These are phyloP conservation scores for Amaurobius ferox DNA, from an alignment of 2,888 invertebrate species.

Conservation along the genomic window DNA sequence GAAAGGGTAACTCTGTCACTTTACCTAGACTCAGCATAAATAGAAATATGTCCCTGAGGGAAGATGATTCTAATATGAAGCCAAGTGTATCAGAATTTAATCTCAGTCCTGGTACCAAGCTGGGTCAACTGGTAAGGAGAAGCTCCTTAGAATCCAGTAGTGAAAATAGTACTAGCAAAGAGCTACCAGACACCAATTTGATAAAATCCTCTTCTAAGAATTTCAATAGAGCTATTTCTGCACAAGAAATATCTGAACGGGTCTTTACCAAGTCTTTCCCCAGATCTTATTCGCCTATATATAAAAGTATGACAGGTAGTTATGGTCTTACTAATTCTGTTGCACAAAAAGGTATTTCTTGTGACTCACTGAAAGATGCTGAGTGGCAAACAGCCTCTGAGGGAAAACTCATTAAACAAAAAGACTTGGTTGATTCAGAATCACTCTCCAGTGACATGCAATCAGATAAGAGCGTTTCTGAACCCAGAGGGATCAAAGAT, in stretches of 20 bases:
- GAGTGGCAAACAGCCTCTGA: too few species aligned
- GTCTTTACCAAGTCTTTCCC: too few species aligned
- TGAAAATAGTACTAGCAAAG: neutral
- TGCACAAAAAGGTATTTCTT: too few species aligned
- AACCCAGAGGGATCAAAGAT: too few species aligned
- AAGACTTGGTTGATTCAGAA: too few species aligned
- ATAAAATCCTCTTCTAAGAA: neutral
- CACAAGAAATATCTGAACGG: neutral
- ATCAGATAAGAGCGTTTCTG: too few species aligned
- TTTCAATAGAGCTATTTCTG: neutral
- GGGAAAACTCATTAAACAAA: too few species aligned
- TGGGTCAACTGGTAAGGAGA: conserved; percentile 14
- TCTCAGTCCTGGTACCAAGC: neutral
- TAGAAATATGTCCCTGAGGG: neutral
- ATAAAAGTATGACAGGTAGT: neutral
- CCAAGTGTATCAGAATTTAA: conserved; percentile 8
- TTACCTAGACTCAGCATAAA: conserved; percentile 40
- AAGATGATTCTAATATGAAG: neutral
- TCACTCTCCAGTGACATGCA: too few species aligned
- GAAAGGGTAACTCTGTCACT: conserved; percentile 31
- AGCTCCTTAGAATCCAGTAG: conserved; percentile 30
- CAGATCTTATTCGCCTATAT: neutral
- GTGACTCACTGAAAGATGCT: too few species aligned
- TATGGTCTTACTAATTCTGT: too few species aligned
- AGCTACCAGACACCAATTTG: neutral